Percentiles rank a stretch among this genome's conserved stretches.
These are phyloP conservation scores for Pseudomyrmex gracilis DNA, from an alignment of 1,140 invertebrate genomes.

Conservation along the genomic window DNA sequence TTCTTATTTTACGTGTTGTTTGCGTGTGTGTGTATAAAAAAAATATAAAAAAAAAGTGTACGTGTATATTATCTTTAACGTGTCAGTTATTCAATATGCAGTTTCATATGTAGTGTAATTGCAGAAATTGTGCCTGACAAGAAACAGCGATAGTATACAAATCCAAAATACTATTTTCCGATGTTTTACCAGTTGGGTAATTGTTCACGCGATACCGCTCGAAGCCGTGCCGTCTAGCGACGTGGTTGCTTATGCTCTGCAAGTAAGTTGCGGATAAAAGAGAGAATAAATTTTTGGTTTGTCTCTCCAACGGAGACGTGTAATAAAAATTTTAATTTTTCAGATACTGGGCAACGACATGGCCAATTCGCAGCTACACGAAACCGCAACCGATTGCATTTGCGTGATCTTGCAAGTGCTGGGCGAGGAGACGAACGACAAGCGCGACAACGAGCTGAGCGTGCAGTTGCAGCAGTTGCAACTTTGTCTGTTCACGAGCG, in stretches of 20 bases:
- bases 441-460: conserved; percentile 84
- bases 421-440: conserved; percentile 90
- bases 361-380: conserved; percentile 91
- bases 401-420: conserved; percentile 93
- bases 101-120: conserved; percentile 73
- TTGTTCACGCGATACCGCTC: conserved; percentile 89
- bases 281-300: conserved; percentile 45
- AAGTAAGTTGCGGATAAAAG: conserved; percentile 83
- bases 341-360: conserved; percentile 88
- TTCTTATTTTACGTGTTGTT: conserved; percentile 20
- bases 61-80: conserved; percentile 2
- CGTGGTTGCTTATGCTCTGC: conserved; percentile 89
- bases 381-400: conserved; percentile 96
- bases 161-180: conserved; percentile 88
- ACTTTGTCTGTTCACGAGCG: conserved; percentile 90
- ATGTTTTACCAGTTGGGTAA: conserved; percentile 93
- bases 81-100: conserved; percentile 35
- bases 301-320: not conserved
- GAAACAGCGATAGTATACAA: conserved; percentile 85
- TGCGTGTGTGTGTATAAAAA: too few species aligned
- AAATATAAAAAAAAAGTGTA: too few species aligned
- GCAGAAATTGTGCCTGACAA: conserved; percentile 89
- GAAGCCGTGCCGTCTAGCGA: conserved; percentile 89
- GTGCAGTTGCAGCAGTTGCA: conserved; percentile 89
- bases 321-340: not conserved